Evolutionary conservation across 1,140 invertebrate genomes (phyloP).

Genomic region (Cryptotermes secundus): DNA sequence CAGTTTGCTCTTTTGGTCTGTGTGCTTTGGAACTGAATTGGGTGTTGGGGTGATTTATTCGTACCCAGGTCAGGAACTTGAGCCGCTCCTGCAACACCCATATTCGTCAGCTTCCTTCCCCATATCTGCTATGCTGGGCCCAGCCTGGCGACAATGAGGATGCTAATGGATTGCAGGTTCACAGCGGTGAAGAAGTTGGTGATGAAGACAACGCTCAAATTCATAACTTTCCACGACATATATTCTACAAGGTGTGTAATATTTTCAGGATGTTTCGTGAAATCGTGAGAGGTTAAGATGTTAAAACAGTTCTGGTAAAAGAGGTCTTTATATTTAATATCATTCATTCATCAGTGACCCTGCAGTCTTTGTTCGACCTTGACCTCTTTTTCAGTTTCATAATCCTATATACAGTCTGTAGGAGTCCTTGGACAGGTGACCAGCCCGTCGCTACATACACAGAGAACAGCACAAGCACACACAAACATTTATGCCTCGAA

Average conservation of each 20-base stretch:
- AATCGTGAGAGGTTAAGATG: too few species aligned
- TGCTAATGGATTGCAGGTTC: neutral
- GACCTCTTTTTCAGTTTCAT: too few species aligned
- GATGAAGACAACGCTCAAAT: neutral
- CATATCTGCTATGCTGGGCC: neutral
- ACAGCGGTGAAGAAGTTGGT: neutral
- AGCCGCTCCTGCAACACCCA: neutral
- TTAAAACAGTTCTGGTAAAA: too few species aligned
- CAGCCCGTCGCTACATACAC: too few species aligned
- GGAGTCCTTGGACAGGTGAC: too few species aligned
- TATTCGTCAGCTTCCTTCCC: neutral
- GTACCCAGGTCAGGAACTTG: slow-evolving; percentile 1
- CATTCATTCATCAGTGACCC: too few species aligned
- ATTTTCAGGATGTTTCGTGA: too few species aligned
- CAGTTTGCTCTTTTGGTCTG: slow-evolving; percentile 7
- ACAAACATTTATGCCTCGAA: too few species aligned
- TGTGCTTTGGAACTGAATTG: slow-evolving; percentile 7
- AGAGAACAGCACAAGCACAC: too few species aligned
- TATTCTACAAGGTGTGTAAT: neutral
- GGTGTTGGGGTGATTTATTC: neutral
- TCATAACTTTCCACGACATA: neutral
- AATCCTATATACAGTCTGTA: too few species aligned
- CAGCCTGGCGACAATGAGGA: neutral
- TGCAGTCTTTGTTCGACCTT: too few species aligned
- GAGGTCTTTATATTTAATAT: too few species aligned